These are phyloP conservation scores for Spongilla lacustris DNA, from an alignment of 37 sponge, comb jelly and placozoan genomes.

Conservation along the genomic window DNA sequence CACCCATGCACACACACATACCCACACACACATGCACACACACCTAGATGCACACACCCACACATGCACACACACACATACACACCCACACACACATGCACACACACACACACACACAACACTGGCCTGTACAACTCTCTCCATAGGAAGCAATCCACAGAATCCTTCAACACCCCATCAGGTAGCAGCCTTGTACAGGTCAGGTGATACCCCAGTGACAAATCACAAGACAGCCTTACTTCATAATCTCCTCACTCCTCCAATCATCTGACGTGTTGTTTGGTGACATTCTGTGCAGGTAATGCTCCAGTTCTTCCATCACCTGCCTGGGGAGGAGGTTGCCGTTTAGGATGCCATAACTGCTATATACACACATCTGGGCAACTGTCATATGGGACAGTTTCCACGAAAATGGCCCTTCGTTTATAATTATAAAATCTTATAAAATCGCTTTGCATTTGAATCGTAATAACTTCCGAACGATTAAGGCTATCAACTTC, in stretches of 20 bases:
- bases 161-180: conserved; percentile 55
- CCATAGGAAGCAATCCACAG: conserved; percentile 45
- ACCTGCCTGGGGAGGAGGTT: conserved; percentile 38
- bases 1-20: too few species aligned
- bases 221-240: conserved; percentile 10
- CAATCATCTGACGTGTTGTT: conserved; percentile 29
- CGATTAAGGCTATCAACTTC: too few species aligned
- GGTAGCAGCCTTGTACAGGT: conserved; percentile 46
- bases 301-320: conserved; percentile 72
- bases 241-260: conserved; percentile 38
- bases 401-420: too few species aligned
- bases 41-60: neutral
- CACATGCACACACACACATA: neutral
- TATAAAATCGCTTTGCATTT: too few species aligned
- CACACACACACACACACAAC: conserved; percentile 13
- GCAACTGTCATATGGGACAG: too few species aligned
- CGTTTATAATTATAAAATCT: too few species aligned
- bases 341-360: neutral
- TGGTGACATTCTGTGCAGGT: conserved; percentile 47
- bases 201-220: neutral
- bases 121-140: conserved; percentile 52
- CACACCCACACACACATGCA: conserved; percentile 5
- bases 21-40: too few species aligned
- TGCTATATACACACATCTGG: too few species aligned
- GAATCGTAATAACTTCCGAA: too few species aligned